These are phyloP conservation scores for Cyrtorhinus lividipennis DNA, from an alignment of 1,140 invertebrate species.

Conservation along the genomic window DNA sequence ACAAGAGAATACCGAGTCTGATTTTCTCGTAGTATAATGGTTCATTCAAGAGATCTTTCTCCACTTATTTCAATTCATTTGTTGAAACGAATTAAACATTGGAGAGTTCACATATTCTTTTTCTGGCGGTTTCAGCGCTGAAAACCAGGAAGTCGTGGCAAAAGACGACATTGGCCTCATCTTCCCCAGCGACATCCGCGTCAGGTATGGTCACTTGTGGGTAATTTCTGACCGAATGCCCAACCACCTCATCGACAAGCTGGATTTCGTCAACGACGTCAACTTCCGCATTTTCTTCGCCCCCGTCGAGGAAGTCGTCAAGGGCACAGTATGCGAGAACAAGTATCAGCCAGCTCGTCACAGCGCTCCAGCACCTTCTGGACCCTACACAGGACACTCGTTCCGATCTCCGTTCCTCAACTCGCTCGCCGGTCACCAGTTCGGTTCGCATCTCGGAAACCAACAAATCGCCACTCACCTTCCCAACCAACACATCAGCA, in stretches of 20 bases:
- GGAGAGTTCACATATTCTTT: too few species aligned
- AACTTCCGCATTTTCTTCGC: conserved; percentile 62
- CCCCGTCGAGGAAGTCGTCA: conserved; percentile 43
- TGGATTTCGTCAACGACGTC: conserved; percentile 53
- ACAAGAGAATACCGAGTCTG: too few species aligned
- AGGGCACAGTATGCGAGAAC: conserved; percentile 52
- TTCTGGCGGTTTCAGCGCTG: conserved; percentile 11
- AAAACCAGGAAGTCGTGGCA: conserved; percentile 42
- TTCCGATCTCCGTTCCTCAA: background rate
- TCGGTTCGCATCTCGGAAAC: too few species aligned
- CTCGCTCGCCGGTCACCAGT: background rate
- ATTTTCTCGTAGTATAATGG: too few species aligned
- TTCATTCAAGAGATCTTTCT: too few species aligned
- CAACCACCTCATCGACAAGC: conserved; percentile 48
- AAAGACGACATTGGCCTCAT: conserved; percentile 56
- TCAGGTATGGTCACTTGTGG: conserved; percentile 44
- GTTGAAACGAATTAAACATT: too few species aligned
- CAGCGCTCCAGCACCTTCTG: too few species aligned
- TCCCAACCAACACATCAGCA: too few species aligned
- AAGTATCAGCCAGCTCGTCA: too few species aligned
- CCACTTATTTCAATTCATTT: too few species aligned
- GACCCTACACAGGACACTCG: background rate
- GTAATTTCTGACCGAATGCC: conserved; percentile 68
- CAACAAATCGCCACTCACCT: too few species aligned
- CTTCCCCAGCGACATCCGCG: conserved; percentile 64